These are phyloP conservation scores for Polypedilum pembai DNA, from an alignment of 1,140 invertebrate genomes.

Conservation along the genomic window DNA sequence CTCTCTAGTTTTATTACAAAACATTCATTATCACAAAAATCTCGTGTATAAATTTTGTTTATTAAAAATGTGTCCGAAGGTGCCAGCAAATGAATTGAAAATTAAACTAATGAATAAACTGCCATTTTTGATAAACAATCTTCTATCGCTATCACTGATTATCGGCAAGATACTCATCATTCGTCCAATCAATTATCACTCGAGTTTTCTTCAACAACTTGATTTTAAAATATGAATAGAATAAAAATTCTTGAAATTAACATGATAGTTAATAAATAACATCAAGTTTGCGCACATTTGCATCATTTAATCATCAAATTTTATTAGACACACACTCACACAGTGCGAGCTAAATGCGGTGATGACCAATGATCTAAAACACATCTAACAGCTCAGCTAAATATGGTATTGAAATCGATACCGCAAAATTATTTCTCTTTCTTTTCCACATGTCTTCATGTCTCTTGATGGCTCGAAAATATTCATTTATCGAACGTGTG, in stretches of 20 bases:
- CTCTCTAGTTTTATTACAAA: too few relatives aligned
- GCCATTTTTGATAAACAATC: not conserved
- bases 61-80: not conserved
- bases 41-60: not conserved
- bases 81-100: constrained; percentile 1
- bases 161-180: not conserved
- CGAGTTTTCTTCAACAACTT: not conserved
- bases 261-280: constrained; percentile 1
- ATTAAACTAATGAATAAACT: constrained; percentile 13
- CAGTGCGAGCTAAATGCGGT: not conserved
- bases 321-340: constrained; percentile 3
- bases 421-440: constrained; percentile 3
- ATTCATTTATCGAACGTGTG: constrained; percentile 18
- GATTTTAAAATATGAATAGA: not conserved
- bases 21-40: too few relatives aligned
- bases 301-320: constrained; percentile 19
- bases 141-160: not conserved
- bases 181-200: not conserved
- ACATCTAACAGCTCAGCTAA: constrained; percentile 1
- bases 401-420: constrained; percentile 7
- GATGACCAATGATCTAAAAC: not conserved
- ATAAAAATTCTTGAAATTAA: not conserved
- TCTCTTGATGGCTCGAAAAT: not conserved
- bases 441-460: not conserved
- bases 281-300: constrained; percentile 16